Evolutionary conservation across 2,888 invertebrate species (phyloP), one percentile per base, ranked within the genome.

Genomic region (Rapana venosa): DNA sequence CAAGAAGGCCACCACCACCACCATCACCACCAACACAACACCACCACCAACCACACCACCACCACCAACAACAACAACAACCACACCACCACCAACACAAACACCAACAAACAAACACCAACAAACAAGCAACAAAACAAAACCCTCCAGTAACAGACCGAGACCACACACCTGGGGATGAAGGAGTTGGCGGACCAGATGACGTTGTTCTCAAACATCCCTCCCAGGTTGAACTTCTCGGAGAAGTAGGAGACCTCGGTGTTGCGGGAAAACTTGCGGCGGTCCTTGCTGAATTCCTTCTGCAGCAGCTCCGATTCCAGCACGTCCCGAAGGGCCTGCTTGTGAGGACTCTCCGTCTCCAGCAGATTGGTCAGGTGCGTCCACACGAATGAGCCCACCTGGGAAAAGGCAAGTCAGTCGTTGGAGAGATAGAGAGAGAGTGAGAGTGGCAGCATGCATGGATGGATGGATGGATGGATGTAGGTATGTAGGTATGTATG

Each of bases 311-410:
- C 97, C 92, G 98, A 98, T 0, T 98, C 97, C 1, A 99, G 96
- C 32, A 99, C 97, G 88, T 98, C 98, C 95, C 98, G 98, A 85
- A 98, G 97, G 95, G 98, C 98, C 77, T 98, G 97, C 91, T 98
- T 97, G 81, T 97, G 97, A 0, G 98, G 98, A 4, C 98, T 97
- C 0, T 98, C 98, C 0, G 98, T 98, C 93, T 98, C 98, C 91
- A 98, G 97, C 79, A 98, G 96, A 96, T 98, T 99, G 93, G 97
- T 98, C 87, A 99, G 97, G 96, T 99, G 98, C 88, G 98, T 98
- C 98, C 98, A 99, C 6, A 99, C 98, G 96, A 98, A 99, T 11
- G 99, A 98, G 22, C 98, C 98, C 61, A 99, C 98, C 97, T 99
- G 98, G 8, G 20, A 58, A 70, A 30, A 30, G 61, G 2, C 1